Base-by-base conservation (phyloP, 2,113 vertebrate species). In the Ophiodon elongatus region DNA sequence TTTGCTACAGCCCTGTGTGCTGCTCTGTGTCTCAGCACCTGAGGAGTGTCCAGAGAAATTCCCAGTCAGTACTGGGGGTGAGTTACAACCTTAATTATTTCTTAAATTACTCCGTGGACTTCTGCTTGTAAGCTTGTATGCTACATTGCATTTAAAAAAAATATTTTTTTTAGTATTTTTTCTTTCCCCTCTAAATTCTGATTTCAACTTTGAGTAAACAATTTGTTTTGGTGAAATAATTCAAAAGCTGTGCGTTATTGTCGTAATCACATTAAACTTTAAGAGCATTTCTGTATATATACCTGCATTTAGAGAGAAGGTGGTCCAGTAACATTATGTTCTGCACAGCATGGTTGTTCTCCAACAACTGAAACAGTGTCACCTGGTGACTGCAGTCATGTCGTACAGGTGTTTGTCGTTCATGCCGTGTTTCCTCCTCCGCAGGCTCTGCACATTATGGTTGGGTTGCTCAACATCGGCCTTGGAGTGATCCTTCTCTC, bases 381-480 rank as follows among this genome's bases (percentile, higher is more conserved):
- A 15, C 63, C 35, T 65, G 63, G 5, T 14, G 25, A n/a, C 41
- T 45, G 65, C 25, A 27, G 19, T 33, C 13, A 4, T 52, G 13
- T 29, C 59, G 50, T 68, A 21, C 60, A 59, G 4, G 8, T 27
- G 41, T 66, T 35, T 65, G 47, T 35, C 9, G 15, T 57, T 73
- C 17, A 50, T 39, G 21, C 35, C 45, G 19, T 27, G 21, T 65
- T 80, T 69, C 69, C 19, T 82, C 50, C 84, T 73, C 8, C 23
- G 10, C 82, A 95, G 95, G 43, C 85, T 8, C 33, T 92, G 73
- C 95, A 95, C 60, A 93, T 94, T 2, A 85, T 95, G 89, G 54
- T 90, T 5, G 94, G 93, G 23, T n/a, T 93, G 29, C 57, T 94
- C 47, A 87, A 86, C 73, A 82, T 95, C 21, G 90, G 87, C 19